Evolutionary conservation across 2,113 vertebrate genomes (phyloP).

Genomic region (Origma solitaria): DNA sequence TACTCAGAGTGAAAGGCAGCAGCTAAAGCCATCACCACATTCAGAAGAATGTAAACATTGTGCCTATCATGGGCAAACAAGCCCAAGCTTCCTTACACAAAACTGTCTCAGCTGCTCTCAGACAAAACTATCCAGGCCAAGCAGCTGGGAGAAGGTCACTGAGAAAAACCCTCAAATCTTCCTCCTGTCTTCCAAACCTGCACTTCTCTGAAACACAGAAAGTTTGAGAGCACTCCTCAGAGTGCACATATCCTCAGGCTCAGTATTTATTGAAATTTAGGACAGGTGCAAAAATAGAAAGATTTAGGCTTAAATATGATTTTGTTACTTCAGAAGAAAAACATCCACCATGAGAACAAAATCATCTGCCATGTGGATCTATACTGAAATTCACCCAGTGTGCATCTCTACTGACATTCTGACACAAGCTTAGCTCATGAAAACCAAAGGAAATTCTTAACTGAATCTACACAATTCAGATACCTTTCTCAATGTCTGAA

Average conservation of each 20-base stretch:
- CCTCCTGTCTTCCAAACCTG: neutral
- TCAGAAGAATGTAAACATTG: neutral
- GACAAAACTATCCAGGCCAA: neutral
- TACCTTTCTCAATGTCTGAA: neutral
- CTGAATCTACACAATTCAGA: neutral
- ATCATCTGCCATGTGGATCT: neutral
- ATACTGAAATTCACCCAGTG: neutral
- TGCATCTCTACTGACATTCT: neutral
- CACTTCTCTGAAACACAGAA: neutral
- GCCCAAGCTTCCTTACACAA: neutral
- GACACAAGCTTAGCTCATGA: neutral
- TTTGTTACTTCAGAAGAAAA: neutral
- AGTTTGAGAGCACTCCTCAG: neutral
- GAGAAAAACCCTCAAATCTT: neutral
- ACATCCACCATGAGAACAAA: neutral
- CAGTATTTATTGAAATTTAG: neutral
- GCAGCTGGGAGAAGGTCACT: neutral
- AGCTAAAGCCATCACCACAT: neutral
- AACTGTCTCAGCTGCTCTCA: neutral
- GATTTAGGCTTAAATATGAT: neutral
- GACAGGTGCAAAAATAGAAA: neutral
- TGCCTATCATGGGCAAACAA: neutral
- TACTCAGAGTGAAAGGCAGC: neutral
- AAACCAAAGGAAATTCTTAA: neutral
- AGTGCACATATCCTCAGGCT: neutral